phyloP scores from a whole-genome alignment of 2,797 vertebrate genomes.

The Hephaestus fuliginosus region DNA sequence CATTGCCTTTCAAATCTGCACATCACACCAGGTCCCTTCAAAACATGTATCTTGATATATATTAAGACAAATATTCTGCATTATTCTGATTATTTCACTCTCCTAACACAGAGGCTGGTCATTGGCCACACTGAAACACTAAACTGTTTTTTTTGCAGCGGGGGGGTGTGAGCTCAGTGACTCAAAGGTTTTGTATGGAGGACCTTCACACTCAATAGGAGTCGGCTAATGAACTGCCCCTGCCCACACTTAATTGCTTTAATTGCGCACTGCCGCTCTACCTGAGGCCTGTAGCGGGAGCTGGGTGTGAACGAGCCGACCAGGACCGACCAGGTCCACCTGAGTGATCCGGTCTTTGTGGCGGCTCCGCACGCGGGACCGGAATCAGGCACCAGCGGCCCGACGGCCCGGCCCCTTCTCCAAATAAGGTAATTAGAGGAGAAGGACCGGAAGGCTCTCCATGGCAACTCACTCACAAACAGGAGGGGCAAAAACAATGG shows the following conservation, averaged over 20 bases:
- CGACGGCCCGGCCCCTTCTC: constrained; percentile 51
- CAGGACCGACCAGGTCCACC: constrained; percentile 10
- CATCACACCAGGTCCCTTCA: background rate
- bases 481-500: constrained; percentile 69
- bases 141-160: background rate
- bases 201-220: constrained; percentile 12
- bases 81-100: background rate
- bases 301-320: constrained; percentile 43
- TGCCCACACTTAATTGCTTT: constrained; percentile 33
- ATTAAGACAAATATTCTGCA: background rate
- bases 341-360: background rate
- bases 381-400: constrained; percentile 18
- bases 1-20: background rate
- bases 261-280: constrained; percentile 29
- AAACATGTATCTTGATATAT: background rate
- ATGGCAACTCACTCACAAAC: constrained; percentile 74
- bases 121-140: too few relatives aligned
- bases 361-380: constrained; percentile 29
- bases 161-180: background rate
- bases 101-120: background rate
- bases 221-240: constrained; percentile 25
- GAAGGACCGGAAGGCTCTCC: constrained; percentile 71
- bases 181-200: constrained; percentile 9
- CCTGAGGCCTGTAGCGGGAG: constrained; percentile 34
- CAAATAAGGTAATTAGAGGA: constrained; percentile 66